Conservation (phyloP, 2,797 vertebrate species). For the Chelonia mydas region DNA sequence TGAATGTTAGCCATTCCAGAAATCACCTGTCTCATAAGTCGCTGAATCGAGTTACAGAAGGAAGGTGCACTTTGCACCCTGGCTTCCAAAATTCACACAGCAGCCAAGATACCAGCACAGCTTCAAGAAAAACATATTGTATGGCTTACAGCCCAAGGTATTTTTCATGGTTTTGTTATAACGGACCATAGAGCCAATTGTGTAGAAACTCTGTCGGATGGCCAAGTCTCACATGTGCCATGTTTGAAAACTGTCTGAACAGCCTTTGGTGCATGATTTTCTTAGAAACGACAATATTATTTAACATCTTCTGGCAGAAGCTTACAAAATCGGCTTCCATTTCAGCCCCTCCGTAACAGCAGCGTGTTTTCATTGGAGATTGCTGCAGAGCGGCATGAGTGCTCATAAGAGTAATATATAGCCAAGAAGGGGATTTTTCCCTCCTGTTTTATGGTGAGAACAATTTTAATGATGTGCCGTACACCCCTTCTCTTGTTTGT, state of each 20-base stretch:
- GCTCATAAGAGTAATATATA: not conserved
- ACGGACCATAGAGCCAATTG: not conserved
- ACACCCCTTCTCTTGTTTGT: not conserved
- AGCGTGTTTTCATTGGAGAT: not conserved
- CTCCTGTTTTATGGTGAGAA: not conserved
- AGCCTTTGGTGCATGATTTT: not conserved
- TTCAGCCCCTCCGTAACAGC: not conserved
- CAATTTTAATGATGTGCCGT: not conserved
- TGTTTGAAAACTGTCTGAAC: not conserved
- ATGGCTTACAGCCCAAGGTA: fast-evolving
- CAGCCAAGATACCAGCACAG: not conserved
- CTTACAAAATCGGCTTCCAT: not conserved
- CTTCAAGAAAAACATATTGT: fast-evolving
- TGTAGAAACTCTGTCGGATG: not conserved
- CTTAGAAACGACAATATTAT: not conserved
- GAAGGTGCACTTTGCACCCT: fast-evolving
- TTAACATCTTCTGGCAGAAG: not conserved
- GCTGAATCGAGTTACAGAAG: not conserved
- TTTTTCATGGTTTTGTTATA: not conserved
- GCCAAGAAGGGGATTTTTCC: not conserved
- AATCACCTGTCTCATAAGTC: not conserved
- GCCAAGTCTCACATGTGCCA: fast-evolving
- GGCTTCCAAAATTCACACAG: fast-evolving
- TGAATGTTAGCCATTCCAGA: fast-evolving
- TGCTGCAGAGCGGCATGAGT: not conserved